phyloP scores from a whole-genome alignment of 1,140 invertebrate species.

The Drosophila biarmipes region DNA sequence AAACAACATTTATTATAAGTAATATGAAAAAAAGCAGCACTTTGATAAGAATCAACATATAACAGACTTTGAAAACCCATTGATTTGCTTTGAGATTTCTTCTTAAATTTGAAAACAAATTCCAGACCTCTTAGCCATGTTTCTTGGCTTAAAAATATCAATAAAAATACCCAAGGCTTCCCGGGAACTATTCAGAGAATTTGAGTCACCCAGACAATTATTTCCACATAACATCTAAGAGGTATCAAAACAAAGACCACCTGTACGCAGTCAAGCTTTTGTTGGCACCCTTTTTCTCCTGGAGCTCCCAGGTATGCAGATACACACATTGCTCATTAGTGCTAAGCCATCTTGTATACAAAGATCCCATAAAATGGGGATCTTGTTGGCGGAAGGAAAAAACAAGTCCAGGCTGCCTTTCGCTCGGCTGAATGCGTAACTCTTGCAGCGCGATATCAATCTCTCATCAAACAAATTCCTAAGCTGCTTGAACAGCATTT shows the following conservation, averaged over 20 bases:
- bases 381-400: slow-evolving; percentile 20
- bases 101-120: neutral
- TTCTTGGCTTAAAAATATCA: neutral
- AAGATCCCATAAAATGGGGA: slow-evolving; percentile 22
- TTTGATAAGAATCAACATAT: too few species aligned
- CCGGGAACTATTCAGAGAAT: slow-evolving; percentile 1
- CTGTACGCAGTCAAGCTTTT: slow-evolving; percentile 18
- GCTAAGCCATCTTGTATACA: slow-evolving; percentile 42
- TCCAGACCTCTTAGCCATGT: neutral
- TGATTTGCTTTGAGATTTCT: neutral
- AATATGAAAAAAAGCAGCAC: too few species aligned
- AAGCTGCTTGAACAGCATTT: slow-evolving; percentile 77
- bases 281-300: slow-evolving; percentile 21
- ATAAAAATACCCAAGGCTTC: neutral
- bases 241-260: slow-evolving; percentile 28
- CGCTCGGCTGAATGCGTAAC: slow-evolving; percentile 56
- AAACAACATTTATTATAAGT: too few species aligned
- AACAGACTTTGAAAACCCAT: neutral
- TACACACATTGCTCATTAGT: slow-evolving; percentile 45
- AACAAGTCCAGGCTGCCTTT: slow-evolving; percentile 34
- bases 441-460: slow-evolving; percentile 67
- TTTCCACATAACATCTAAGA: slow-evolving; percentile 14
- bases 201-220: slow-evolving; percentile 24
- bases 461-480: slow-evolving; percentile 77
- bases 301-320: slow-evolving; percentile 28